phyloP scores from a whole-genome alignment of 2,888 invertebrate genomes.

The Hedychridium roseum region DNA sequence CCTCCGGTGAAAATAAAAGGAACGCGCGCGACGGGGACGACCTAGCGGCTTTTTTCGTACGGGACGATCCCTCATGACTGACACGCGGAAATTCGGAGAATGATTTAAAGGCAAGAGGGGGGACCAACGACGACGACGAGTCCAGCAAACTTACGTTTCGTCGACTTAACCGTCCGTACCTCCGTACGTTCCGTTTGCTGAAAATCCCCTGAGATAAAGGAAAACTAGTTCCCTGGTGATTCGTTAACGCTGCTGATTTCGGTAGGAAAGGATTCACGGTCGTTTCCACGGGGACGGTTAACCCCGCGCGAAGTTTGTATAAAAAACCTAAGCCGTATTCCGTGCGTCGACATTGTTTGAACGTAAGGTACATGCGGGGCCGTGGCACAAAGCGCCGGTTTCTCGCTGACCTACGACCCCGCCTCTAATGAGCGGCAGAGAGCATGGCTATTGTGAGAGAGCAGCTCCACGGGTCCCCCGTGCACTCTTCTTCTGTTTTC shows the following conservation, averaged over 20 bases:
- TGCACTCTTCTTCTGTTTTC: constrained; percentile 4
- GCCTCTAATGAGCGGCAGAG: constrained; percentile 56
- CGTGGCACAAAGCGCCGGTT: constrained; percentile 46
- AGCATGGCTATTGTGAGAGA: constrained; percentile 52
- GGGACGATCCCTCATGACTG: too few relatives aligned
- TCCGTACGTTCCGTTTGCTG: constrained; percentile 2
- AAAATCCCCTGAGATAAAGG: too few relatives aligned
- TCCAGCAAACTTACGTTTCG: too few relatives aligned
- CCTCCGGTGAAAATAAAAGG: too few relatives aligned
- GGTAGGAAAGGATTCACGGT: constrained; percentile 24
- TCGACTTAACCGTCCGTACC: constrained; percentile 10
- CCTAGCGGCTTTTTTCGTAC: too few relatives aligned
- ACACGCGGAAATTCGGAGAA: too few relatives aligned
- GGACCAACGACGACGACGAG: too few relatives aligned
- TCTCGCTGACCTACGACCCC: constrained; percentile 50
- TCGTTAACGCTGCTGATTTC: constrained; percentile 32
- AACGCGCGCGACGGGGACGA: too few relatives aligned
- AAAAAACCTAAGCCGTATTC: constrained; percentile 18
- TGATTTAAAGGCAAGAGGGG: too few relatives aligned
- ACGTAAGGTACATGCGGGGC: constrained; percentile 37
- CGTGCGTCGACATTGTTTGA: constrained; percentile 45
- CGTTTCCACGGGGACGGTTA: background rate
- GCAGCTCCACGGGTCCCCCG: constrained; percentile 13
- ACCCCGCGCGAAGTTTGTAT: constrained; percentile 6
- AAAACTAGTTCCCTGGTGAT: too few relatives aligned